A percentile compares a stretch with the other conserved stretches of the same genome.
Evolutionary conservation across 2,888 invertebrate genomes (phyloP).

Genomic region (Phytoseiulus persimilis): DNA sequence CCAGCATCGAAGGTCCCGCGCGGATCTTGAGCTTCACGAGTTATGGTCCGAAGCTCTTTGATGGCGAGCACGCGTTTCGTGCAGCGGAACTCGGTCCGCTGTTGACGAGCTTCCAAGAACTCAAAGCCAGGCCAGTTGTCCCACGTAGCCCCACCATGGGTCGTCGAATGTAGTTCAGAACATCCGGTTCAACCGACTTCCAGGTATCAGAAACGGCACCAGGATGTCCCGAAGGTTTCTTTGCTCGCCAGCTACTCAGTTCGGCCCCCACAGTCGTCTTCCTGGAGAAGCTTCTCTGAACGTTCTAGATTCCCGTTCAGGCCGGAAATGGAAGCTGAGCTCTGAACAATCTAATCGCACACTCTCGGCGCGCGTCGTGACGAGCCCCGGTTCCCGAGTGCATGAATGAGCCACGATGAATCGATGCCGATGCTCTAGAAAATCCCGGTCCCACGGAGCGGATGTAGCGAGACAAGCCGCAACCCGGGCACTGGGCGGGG

Average conservation of each 20-base stretch:
- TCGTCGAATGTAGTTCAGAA: neutral
- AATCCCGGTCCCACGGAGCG: too few relatives aligned
- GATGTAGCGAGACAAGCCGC: too few relatives aligned
- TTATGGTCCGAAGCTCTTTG: neutral
- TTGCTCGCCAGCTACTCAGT: neutral
- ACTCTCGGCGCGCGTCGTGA: too few relatives aligned
- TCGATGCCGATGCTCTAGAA: too few relatives aligned
- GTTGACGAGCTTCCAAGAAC: neutral
- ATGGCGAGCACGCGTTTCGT: neutral
- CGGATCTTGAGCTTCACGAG: neutral
- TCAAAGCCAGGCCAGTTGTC: neutral
- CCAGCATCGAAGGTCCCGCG: neutral
- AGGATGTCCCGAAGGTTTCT: neutral
- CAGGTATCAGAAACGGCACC: neutral
- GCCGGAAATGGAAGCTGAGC: too few relatives aligned
- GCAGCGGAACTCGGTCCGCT: neutral
- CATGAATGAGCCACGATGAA: too few relatives aligned
- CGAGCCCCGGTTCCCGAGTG: too few relatives aligned
- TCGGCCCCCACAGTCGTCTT: neutral
- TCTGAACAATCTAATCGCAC: too few relatives aligned
- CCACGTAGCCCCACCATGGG: neutral
- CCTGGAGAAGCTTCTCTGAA: neutral
- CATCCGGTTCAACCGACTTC: neutral
- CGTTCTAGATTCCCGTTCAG: too few relatives aligned
- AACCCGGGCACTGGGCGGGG: too few relatives aligned